A percentile compares a stretch with the other conserved stretches of the same genome.
These are phyloP conservation scores for Caenorhabditis latens DNA, from an alignment of 1,140 invertebrate genomes.

Conservation along the genomic window DNA sequence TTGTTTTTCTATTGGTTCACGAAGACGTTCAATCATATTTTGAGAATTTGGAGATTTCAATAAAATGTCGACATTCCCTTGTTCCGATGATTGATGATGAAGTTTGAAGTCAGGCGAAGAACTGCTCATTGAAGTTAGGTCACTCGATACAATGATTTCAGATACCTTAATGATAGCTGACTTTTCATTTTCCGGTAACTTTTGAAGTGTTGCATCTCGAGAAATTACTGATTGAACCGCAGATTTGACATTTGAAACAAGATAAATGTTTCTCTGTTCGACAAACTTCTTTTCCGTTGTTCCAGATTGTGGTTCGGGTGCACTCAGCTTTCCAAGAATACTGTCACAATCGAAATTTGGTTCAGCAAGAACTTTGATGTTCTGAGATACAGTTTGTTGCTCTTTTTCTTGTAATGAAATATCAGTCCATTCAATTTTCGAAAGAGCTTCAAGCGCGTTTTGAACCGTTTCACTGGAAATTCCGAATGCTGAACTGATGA, in stretches of 20 bases:
- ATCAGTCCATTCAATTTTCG: neutral
- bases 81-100: neutral
- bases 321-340: conserved; percentile 4
- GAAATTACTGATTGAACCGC: neutral
- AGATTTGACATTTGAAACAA: neutral
- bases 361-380: conserved; percentile 9
- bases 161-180: neutral
- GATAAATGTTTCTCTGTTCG: neutral
- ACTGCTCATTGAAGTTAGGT: conserved; percentile 24
- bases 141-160: neutral
- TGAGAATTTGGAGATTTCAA: conserved; percentile 24
- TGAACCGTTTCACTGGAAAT: neutral
- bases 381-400: neutral
- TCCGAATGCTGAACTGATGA: neutral
- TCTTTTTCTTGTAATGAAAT: neutral
- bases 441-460: neutral
- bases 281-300: neutral
- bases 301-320: neutral
- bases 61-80: neutral
- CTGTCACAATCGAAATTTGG: neutral
- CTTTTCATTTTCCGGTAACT: neutral
- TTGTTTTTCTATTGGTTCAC: conserved; percentile 30
- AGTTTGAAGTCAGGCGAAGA: neutral
- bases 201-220: neutral
- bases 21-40: neutral